phyloP scores from a whole-genome alignment of 1,140 invertebrate species.

The Cotesia chilonis region DNA sequence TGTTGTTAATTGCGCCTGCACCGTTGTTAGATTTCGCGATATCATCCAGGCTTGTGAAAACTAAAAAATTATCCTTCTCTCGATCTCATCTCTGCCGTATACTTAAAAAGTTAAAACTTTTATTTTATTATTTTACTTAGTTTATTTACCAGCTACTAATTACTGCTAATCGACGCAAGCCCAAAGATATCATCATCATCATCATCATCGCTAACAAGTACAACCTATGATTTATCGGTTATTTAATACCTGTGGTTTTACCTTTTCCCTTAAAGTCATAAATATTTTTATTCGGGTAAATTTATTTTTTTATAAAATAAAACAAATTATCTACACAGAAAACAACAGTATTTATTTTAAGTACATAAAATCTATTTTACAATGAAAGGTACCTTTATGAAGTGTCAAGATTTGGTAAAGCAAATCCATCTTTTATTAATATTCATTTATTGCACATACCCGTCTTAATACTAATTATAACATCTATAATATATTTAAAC shows the following conservation, averaged over 20 bases:
- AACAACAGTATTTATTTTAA: no score
- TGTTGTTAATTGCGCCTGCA: slow-evolving; percentile 52
- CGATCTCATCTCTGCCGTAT: slow-evolving; percentile 13
- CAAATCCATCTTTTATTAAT: not conserved
- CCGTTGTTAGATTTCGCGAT: slow-evolving; percentile 47
- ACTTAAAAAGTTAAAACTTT: not conserved
- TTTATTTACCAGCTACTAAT: no score
- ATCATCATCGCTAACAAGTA: no score
- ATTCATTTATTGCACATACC: slow-evolving; percentile 39
- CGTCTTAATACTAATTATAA: slow-evolving; percentile 27
- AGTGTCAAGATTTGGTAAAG: slow-evolving; percentile 45
- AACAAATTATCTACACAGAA: no score
- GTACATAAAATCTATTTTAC: slow-evolving; percentile 37
- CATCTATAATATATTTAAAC: no score
- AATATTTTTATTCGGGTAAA: no score
- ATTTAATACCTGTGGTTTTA: no score
- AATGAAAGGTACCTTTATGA: slow-evolving; percentile 60
- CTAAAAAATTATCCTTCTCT: slow-evolving; percentile 50
- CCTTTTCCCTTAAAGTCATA: no score
- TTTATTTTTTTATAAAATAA: no score
- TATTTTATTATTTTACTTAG: not conserved
- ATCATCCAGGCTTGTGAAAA: slow-evolving; percentile 57
- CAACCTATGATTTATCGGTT: no score
- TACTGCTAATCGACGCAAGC: no score
- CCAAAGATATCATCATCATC: no score